A percentile compares a stretch with the other conserved stretches of the same genome.
Evolutionary conservation across 2,113 vertebrate genomes (phyloP).

Genomic region (Mungos mungo): DNA sequence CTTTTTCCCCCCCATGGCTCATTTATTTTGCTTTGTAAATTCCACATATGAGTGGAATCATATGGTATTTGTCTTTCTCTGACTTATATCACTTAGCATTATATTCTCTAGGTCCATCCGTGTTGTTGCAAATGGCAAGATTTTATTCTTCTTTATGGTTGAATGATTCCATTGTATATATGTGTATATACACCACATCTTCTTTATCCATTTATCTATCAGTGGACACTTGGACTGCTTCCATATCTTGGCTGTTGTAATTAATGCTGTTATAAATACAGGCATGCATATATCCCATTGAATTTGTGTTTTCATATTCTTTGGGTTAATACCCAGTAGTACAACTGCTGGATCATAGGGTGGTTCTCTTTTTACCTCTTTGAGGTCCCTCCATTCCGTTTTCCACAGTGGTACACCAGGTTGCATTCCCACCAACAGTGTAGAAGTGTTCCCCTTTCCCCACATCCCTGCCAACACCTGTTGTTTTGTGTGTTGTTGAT

Average conservation of each 20-base stretch:
- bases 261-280: neutral
- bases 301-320: neutral
- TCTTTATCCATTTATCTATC: neutral
- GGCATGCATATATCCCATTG: neutral
- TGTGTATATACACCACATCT: neutral
- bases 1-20: neutral
- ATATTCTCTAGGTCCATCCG: too few relatives aligned
- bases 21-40: neutral
- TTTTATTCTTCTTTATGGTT: neutral
- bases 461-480: neutral
- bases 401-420: neutral
- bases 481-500: neutral
- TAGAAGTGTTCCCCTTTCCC: neutral
- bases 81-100: too few relatives aligned
- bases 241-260: neutral
- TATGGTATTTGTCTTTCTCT: neutral
- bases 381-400: neutral
- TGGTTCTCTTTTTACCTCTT: neutral
- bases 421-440: neutral
- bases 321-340: neutral
- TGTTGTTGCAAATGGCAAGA: neutral
- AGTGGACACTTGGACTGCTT: neutral
- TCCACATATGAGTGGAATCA: neutral
- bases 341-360: neutral
- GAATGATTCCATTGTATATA: neutral